These are phyloP conservation scores for Nephrotoma flavescens DNA, from an alignment of 2,888 invertebrate species.

Conservation along the genomic window DNA sequence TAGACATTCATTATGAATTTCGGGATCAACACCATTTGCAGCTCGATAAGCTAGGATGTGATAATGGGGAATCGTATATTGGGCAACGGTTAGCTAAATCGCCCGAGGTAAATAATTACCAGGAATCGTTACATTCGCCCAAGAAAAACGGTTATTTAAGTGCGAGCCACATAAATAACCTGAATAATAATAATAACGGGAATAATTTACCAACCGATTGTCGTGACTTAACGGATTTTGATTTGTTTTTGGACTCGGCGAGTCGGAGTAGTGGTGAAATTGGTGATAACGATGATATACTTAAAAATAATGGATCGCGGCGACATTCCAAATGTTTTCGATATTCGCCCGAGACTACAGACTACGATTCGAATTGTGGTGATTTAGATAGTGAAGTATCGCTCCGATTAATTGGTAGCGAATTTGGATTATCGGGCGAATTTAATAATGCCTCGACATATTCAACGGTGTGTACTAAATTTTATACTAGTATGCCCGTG, in stretches of 20 bases:
- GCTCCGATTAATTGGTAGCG: slow-evolving; percentile 57
- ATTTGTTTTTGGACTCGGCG: slow-evolving; percentile 31
- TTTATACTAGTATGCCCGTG: slow-evolving; percentile 73
- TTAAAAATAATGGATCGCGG: slow-evolving; percentile 23
- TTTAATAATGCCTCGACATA: slow-evolving; percentile 41
- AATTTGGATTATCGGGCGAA: slow-evolving; percentile 35
- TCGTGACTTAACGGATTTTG: slow-evolving; percentile 20
- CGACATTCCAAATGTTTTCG: slow-evolving; percentile 67
- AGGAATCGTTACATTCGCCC: neutral
- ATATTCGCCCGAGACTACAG: slow-evolving; percentile 82
- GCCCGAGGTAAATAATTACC: neutral
- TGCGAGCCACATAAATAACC: neutral
- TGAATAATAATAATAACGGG: slow-evolving; percentile 11
- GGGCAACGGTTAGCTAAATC: slow-evolving; percentile 13
- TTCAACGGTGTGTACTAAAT: slow-evolving; percentile 34
- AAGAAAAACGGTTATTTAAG: neutral
- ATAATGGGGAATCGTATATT: slow-evolving; percentile 9
- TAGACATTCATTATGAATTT: slow-evolving; percentile 18
- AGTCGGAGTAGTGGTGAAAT: slow-evolving; percentile 31
- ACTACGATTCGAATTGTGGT: slow-evolving; percentile 72
- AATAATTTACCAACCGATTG: slow-evolving; percentile 10
- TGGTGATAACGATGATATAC: slow-evolving; percentile 27
- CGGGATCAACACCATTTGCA: slow-evolving; percentile 8
- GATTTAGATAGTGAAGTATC: slow-evolving; percentile 64
- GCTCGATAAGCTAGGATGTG: neutral